Evolutionary conservation across 2,113 vertebrate genomes (phyloP).

Genomic region (Edolisoma coerulescens): DNA sequence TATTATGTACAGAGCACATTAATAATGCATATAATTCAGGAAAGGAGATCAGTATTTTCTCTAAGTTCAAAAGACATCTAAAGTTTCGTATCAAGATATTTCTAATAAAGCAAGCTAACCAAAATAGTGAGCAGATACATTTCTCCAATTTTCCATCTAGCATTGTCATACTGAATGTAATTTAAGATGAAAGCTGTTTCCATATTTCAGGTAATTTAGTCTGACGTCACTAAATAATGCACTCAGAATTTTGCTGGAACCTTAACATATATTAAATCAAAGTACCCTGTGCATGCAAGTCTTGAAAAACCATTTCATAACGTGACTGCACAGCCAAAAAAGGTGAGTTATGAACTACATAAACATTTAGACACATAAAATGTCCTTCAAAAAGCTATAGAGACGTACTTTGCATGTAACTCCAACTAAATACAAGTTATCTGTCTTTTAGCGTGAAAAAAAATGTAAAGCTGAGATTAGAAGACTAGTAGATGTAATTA

Average conservation of each 20-base stretch:
- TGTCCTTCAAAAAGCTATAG: not conserved
- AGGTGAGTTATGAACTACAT: not conserved
- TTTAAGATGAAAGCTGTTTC: conserved; percentile 76
- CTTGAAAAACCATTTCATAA: conserved; percentile 29
- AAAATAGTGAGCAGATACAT: conserved; percentile 46
- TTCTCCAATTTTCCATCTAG: conserved; percentile 42
- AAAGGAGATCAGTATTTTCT: not conserved
- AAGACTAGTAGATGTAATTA: not conserved
- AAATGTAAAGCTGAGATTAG: not conserved
- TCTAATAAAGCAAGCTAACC: conserved; percentile 71
- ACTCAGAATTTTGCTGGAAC: conserved; percentile 77
- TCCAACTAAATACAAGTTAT: not conserved
- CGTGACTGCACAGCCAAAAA: not conserved
- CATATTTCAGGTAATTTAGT: conserved; percentile 74
- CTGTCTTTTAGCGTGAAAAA: not conserved
- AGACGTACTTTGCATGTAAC: not conserved
- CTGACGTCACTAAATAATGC: conserved; percentile 79
- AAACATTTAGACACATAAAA: not conserved
- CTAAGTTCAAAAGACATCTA: conserved; percentile 21
- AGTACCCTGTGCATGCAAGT: not conserved
- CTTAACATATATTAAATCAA: conserved; percentile 79
- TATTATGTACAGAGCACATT: not conserved
- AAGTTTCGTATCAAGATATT: not conserved
- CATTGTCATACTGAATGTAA: conserved; percentile 47
- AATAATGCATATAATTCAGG: not conserved